Base-by-base conservation (phyloP, 2,797 vertebrate species). In the Fistularia commersonii region DNA sequence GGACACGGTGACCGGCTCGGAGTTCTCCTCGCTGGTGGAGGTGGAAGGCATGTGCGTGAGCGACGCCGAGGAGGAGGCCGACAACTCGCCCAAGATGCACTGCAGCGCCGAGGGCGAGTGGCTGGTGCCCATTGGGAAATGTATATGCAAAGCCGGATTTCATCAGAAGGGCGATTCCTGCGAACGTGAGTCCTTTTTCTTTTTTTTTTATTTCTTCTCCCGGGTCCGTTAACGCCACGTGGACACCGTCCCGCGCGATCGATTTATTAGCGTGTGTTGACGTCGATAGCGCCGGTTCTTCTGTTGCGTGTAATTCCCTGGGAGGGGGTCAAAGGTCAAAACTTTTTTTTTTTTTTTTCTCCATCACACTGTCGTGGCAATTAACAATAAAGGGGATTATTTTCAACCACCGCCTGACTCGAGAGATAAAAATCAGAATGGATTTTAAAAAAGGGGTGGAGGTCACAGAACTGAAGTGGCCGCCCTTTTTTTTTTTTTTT, bases 91-190 rank as follows among this genome's bases (percentile, higher is more conserved):
- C 72, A 96, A 95, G 88, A 99, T 99, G 97, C 97, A 99, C 82
- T 99, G 97, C 91, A 99, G 97, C 1, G 95, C 96, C 0, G 97
- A 99, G 80, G 97, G 97, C 77, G 96, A 99, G 76, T 99, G 97
- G 97, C 90, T 99, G 81, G 97, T 99, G 71, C 97, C 97, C 62
- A 99, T 99, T 88, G 97, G 97, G 86, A 99, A 99, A 88, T 99
- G 97, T 88, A 96, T 98, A 90, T 99, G 97, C 91, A 97, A 92
- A 90, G 93, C 95, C 12, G 97, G 97, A 77, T 99, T 93, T 85
- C 96, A 99, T 77, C 97, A 99, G 82, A 99, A 98, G 89, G 97
- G 97, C 63, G 96, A 99, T 57, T 89, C 93, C 0, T 99, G 97
- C 69, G 96, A 99, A 92, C 95, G 97, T 99, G 90, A 98, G 97